Conservation (phyloP, 2,888 invertebrate genomes). For the Drosophila sordidula region DNA sequence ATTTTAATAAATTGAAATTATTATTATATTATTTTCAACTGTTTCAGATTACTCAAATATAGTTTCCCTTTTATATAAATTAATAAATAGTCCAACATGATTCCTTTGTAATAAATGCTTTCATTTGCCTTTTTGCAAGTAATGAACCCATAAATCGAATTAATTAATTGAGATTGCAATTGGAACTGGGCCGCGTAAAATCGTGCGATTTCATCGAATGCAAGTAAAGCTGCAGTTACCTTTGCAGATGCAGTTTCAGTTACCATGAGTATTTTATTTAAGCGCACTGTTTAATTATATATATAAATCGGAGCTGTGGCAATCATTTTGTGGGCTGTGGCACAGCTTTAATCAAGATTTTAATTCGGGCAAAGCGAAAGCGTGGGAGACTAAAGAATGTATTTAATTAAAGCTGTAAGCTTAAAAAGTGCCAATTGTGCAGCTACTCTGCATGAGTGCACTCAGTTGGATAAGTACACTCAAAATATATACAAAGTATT, state of each 20-base stretch:
- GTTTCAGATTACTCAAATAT: not conserved
- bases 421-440: constrained; percentile 12
- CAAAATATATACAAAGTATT: not conserved
- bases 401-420: constrained; percentile 32
- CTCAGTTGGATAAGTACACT: not conserved
- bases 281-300: constrained; percentile 28
- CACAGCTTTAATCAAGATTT: constrained; percentile 47
- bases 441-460: not conserved
- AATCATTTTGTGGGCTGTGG: constrained; percentile 33
- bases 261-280: not conserved
- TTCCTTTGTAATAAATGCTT: not conserved
- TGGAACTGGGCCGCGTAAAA: constrained; percentile 29
- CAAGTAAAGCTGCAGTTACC: constrained; percentile 6
- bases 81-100: too few species aligned
- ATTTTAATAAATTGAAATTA: too few species aligned
- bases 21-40: not conserved
- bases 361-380: constrained; percentile 13
- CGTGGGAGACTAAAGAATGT: constrained; percentile 15
- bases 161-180: constrained; percentile 52
- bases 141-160: constrained; percentile 31
- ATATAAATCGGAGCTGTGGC: constrained; percentile 25
- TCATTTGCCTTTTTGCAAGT: constrained; percentile 7
- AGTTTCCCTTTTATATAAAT: too few species aligned
- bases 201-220: constrained; percentile 3
- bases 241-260: constrained; percentile 9